Conservation (phyloP, 1,140 invertebrate genomes). For the Aphaenogaster ashmeadi region DNA sequence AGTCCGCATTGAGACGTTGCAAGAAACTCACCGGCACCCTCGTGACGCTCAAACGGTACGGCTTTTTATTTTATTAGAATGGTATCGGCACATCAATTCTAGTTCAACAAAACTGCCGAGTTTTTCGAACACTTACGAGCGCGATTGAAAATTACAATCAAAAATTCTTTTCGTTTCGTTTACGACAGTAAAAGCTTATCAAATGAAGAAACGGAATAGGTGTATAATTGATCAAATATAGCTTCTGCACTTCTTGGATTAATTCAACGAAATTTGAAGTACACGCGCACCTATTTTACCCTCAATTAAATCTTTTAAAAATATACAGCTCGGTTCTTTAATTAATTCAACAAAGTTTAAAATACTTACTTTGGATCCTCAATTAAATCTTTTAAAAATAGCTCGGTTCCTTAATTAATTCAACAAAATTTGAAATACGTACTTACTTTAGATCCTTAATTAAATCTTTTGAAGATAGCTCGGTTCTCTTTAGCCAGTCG, state of each 20-base stretch:
- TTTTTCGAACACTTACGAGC: neutral
- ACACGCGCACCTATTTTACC: no score
- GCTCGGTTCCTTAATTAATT: neutral
- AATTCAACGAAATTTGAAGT: no score
- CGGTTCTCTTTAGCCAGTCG: no score
- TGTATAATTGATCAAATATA: no score
- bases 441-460: neutral
- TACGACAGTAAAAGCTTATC: neutral
- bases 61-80: slow-evolving; percentile 14
- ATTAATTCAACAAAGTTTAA: no score
- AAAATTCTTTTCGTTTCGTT: neutral
- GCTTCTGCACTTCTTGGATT: no score
- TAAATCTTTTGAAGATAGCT: neutral
- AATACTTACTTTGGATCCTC: no score
- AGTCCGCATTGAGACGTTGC: slow-evolving; percentile 96
- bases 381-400: no score
- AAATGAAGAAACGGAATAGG: neutral
- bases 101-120: neutral
- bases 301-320: no score
- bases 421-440: neutral
- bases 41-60: slow-evolving; percentile 97
- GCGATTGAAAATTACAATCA: neutral
- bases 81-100: neutral
- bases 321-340: no score
- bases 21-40: slow-evolving; percentile 98